Conservation (phyloP, 2,888 invertebrate genomes). For the Epiblema foenella region DNA sequence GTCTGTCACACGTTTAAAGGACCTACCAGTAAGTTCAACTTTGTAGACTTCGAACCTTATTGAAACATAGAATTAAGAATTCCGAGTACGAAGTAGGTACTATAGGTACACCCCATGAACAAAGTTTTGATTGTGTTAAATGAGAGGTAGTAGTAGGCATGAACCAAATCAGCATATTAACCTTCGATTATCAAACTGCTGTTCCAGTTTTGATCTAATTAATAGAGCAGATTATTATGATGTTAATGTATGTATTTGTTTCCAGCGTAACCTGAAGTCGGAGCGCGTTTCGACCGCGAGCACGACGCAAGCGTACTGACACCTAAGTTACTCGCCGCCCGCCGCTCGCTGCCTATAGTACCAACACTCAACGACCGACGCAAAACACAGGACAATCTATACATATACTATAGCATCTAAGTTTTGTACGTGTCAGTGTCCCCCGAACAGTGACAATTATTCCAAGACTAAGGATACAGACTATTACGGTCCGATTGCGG, state of each 20-base stretch:
- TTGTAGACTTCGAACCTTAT: background rate
- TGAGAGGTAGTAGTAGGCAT: background rate
- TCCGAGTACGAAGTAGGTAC: background rate
- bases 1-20: constrained; percentile 77
- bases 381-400: constrained; percentile 42
- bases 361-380: constrained; percentile 48
- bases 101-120: background rate
- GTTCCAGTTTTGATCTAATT: background rate
- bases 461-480: constrained; percentile 27
- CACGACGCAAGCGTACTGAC: constrained; percentile 83
- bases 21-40: constrained; percentile 72
- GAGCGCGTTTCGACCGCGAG: constrained; percentile 76
- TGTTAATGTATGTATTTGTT: constrained; percentile 46
- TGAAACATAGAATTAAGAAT: too few species aligned
- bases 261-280: constrained; percentile 76
- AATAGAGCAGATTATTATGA: background rate
- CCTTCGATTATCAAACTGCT: background rate
- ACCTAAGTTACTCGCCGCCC: constrained; percentile 67
- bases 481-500: constrained; percentile 20
- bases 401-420: constrained; percentile 38
- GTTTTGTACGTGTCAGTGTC: constrained; percentile 45
- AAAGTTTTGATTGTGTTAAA: background rate
- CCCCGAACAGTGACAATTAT: constrained; percentile 50
- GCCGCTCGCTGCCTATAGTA: constrained; percentile 71
- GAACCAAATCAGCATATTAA: background rate